These are phyloP conservation scores for Desmodus rotundus DNA, from an alignment of 2,113 vertebrate genomes.

Conservation along the genomic window DNA sequence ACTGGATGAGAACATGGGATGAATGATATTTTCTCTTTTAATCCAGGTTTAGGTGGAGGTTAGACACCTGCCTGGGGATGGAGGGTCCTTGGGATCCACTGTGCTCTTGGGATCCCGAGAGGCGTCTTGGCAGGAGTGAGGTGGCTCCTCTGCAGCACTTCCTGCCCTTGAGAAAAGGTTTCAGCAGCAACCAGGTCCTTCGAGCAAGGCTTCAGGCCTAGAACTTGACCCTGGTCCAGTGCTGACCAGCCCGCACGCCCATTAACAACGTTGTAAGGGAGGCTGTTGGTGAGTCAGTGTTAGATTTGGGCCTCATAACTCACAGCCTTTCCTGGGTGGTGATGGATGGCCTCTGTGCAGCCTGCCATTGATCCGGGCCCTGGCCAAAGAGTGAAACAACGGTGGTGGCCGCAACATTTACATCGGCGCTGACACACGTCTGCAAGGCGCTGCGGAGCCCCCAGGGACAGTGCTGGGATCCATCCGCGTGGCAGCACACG, in stretches of 20 bases:
- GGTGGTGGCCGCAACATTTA: conserved; percentile 8
- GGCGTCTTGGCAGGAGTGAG: neutral
- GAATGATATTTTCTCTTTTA: neutral
- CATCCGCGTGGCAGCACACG: neutral
- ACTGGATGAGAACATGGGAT: neutral
- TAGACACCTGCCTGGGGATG: accelerated
- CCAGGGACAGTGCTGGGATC: neutral
- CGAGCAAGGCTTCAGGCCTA: accelerated
- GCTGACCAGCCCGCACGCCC: accelerated
- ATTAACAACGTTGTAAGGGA: neutral
- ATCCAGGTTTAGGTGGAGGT: neutral
- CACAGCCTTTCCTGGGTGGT: conserved; percentile 21
- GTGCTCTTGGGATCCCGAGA: neutral
- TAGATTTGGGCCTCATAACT: neutral
- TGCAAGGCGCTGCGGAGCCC: neutral
- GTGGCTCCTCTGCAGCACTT: neutral
- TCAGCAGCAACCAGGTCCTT: neutral
- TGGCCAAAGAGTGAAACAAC: conserved; percentile 46
- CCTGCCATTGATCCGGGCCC: conserved; percentile 50
- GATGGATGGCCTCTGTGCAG: conserved; percentile 42
- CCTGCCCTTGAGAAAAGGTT: neutral
- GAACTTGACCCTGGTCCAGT: neutral
- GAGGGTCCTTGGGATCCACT: neutral
- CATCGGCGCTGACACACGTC: neutral
- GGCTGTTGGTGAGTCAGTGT: neutral